These are phyloP conservation scores for Donacobius atricapilla DNA, from an alignment of 2,113 vertebrate species.

Conservation along the genomic window DNA sequence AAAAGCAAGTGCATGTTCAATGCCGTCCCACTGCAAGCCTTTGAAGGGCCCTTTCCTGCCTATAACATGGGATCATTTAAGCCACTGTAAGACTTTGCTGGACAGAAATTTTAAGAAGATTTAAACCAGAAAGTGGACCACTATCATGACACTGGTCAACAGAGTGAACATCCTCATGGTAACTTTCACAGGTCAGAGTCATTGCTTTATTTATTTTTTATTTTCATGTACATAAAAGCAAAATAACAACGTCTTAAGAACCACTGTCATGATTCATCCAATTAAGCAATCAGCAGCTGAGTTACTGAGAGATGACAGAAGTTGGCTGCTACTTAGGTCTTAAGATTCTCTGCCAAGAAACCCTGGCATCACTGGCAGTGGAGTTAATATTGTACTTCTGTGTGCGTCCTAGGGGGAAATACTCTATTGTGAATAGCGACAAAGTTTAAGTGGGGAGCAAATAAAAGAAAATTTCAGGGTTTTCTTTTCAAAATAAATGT, in stretches of 20 bases:
- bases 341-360: background rate
- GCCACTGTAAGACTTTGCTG: rapidly evolving
- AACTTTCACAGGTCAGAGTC: background rate
- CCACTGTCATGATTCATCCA: background rate
- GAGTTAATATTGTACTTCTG: background rate
- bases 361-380: background rate
- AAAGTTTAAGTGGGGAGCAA: background rate
- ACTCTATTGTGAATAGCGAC: rapidly evolving
- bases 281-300: background rate
- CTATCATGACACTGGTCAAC: background rate
- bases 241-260: background rate
- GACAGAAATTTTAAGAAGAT: background rate
- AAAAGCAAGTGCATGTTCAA: background rate
- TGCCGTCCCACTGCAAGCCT: rapidly evolving
- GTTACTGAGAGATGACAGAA: background rate
- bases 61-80: rapidly evolving
- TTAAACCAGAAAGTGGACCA: background rate
- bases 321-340: background rate
- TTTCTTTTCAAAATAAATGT: background rate
- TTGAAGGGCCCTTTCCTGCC: background rate
- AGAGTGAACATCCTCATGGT: background rate
- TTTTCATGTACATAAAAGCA: background rate
- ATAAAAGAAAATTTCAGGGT: background rate
- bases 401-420: background rate
- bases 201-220: background rate